Percentiles rank a stretch among this genome's conserved stretches.
Evolutionary conservation across 2,797 vertebrate genomes (phyloP).

Genomic region (Crypturellus tataupa): DNA sequence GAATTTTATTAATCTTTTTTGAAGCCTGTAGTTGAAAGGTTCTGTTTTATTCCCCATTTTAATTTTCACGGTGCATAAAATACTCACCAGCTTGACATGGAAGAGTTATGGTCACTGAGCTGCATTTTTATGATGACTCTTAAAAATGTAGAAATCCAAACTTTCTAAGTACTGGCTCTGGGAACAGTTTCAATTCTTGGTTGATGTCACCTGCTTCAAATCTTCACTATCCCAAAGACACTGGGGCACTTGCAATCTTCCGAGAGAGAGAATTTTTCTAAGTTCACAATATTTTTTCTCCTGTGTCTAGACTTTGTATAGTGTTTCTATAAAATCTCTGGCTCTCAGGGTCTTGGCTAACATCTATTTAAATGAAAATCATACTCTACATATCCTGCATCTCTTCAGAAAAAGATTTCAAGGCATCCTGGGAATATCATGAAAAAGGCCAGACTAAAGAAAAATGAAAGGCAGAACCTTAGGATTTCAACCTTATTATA

Average conservation of each 20-base stretch:
- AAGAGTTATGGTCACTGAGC: slow-evolving; percentile 62
- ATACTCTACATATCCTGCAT: neutral
- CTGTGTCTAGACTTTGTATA: neutral
- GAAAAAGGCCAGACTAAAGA: neutral
- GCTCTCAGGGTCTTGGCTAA: neutral
- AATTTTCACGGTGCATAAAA: slow-evolving; percentile 76
- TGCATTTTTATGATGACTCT: slow-evolving; percentile 64
- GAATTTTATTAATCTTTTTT: slow-evolving; percentile 65
- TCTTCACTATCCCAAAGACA: slow-evolving; percentile 53
- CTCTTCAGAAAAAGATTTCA: neutral
- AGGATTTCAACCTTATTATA: neutral
- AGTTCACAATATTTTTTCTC: neutral
- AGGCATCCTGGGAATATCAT: neutral
- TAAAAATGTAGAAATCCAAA: slow-evolving; percentile 67
- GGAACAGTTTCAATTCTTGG: slow-evolving; percentile 53
- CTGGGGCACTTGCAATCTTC: neutral
- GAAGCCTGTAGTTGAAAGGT: slow-evolving; percentile 33
- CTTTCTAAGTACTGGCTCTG: slow-evolving; percentile 55
- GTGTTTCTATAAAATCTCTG: neutral
- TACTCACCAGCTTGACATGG: slow-evolving; percentile 63
- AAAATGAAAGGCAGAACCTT: neutral
- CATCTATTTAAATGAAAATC: neutral
- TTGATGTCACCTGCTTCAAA: slow-evolving; percentile 47
- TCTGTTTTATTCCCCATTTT: slow-evolving; percentile 69
- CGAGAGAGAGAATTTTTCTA: neutral